A percentile compares a stretch with the other conserved stretches of the same genome.
Conservation (phyloP, 2,888 invertebrate species). For the Oscheius sp. region DNA sequence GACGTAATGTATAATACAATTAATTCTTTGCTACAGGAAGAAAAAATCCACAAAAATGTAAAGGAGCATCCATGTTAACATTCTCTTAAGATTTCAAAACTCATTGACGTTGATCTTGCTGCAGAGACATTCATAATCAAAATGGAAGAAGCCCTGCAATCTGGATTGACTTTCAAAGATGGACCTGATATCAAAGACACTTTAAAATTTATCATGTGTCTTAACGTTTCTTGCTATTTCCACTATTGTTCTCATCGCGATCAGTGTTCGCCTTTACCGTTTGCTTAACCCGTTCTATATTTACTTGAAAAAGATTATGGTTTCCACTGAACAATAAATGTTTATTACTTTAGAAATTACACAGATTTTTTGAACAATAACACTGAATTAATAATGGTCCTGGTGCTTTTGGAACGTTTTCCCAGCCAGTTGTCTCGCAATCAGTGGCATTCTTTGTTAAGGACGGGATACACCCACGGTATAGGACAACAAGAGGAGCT, state of each 20-base stretch:
- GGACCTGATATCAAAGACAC: slow-evolving; percentile 1
- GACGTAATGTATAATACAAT: slow-evolving; percentile 27
- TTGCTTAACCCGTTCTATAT: background rate
- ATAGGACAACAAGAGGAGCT: slow-evolving; percentile 3
- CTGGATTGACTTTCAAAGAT: slow-evolving; percentile 4
- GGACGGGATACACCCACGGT: background rate
- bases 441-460: background rate
- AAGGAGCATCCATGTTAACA: background rate
- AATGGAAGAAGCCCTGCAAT: slow-evolving; percentile 3
- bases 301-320: background rate
- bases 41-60: background rate
- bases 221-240: background rate
- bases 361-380: slow-evolving; percentile 4
- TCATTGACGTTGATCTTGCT: background rate
- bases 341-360: slow-evolving; percentile 2
- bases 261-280: background rate
- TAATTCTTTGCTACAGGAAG: background rate
- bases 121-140: background rate
- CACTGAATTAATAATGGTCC: slow-evolving; percentile 9
- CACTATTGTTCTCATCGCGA: background rate
- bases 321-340: background rate
- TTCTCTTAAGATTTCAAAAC: background rate
- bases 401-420: background rate
- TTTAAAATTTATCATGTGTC: background rate
- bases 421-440: background rate